These are phyloP conservation scores for Chrysopilus asiliformis DNA, from an alignment of 2,888 invertebrate species.

Conservation along the genomic window DNA sequence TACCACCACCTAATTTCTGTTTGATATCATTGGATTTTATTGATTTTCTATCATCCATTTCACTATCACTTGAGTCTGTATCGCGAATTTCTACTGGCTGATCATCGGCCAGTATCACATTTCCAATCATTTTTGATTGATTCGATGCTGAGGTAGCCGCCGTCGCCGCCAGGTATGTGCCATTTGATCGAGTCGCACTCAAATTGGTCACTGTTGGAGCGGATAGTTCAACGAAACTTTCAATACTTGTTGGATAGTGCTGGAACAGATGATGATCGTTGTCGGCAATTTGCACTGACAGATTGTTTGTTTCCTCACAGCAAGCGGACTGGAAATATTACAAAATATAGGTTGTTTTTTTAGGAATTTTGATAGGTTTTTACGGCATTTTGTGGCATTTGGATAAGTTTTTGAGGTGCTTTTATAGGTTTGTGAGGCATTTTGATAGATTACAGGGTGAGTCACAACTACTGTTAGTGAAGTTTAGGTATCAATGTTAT, in stretches of 20 bases:
- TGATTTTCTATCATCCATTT: slow-evolving; percentile 18
- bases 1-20: slow-evolving; percentile 28
- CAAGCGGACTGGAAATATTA: slow-evolving; percentile 24
- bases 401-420: too few relatives aligned
- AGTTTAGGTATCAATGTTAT: too few relatives aligned
- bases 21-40: slow-evolving; percentile 28
- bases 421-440: too few relatives aligned
- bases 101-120: slow-evolving; percentile 37
- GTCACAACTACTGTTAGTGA: too few relatives aligned
- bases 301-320: slow-evolving; percentile 25
- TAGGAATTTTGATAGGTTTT: neutral
- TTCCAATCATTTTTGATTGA: slow-evolving; percentile 27
- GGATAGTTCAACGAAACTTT: too few relatives aligned
- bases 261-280: slow-evolving; percentile 29
- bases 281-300: slow-evolving; percentile 18
- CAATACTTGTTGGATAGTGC: too few relatives aligned
- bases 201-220: too few relatives aligned
- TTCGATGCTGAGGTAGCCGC: neutral
- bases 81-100: slow-evolving; percentile 33
- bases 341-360: slow-evolving; percentile 3
- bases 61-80: slow-evolving; percentile 32
- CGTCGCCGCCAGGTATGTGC: neutral
- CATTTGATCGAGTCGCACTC: neutral
- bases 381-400: neutral
- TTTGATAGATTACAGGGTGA: too few relatives aligned